Conservation (phyloP, 2,797 vertebrate species). For the Novumbra hubbsi region DNA sequence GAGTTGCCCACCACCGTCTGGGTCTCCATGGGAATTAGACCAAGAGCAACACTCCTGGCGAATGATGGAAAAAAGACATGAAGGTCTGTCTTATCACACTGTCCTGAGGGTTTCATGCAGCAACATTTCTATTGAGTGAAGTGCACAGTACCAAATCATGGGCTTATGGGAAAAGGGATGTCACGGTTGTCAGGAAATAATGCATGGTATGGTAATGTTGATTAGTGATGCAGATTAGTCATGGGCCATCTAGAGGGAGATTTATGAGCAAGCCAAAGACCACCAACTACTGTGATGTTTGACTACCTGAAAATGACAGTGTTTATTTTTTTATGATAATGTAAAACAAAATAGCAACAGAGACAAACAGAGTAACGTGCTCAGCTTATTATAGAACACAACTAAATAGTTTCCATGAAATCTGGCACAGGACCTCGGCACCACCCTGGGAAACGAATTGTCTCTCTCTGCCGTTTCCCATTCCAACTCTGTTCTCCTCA, state of each 20-base stretch:
- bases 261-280: no score
- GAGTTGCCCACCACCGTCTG: slow-evolving; percentile 16
- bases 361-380: not conserved
- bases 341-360: not conserved
- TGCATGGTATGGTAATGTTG: no score
- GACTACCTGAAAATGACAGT: not conserved
- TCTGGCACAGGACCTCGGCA: slow-evolving; percentile 25
- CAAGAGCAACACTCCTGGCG: not conserved
- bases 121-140: no score
- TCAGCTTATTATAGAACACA: slow-evolving; percentile 7
- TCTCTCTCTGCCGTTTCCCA: not conserved
- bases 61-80: not conserved
- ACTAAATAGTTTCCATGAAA: slow-evolving; percentile 39
- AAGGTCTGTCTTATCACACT: no score
- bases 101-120: no score
- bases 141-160: no score
- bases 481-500: not conserved
- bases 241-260: no score
- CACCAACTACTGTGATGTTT: slow-evolving; percentile 1
- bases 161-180: no score
- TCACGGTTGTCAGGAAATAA: no score
- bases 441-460: slow-evolving; percentile 12
- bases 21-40: slow-evolving; percentile 11
- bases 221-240: no score
- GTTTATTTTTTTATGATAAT: not conserved